Percentiles rank a stretch among this genome's conserved stretches.
Evolutionary conservation across 2,888 invertebrate species (phyloP).

Genomic region (Bunonema sp.): DNA sequence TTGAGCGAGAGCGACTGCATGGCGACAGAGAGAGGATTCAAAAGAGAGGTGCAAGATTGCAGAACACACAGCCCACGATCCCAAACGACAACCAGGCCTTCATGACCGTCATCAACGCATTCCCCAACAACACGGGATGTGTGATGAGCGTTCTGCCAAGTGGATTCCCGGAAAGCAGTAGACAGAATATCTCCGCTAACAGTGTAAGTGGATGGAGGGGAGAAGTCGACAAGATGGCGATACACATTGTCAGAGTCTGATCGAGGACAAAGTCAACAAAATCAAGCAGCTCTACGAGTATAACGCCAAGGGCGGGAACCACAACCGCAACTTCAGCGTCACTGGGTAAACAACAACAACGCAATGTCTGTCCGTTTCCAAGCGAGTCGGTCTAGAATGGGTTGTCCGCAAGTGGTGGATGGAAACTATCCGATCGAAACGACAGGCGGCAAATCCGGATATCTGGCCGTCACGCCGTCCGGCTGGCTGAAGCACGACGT

Average conservation of each 20-base stretch:
- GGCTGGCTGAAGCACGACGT: slow-evolving; percentile 7
- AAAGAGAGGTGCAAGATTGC: no score
- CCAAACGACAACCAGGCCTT: slow-evolving; percentile 9
- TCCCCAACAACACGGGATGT: slow-evolving; percentile 7
- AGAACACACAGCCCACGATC: slow-evolving; percentile 10
- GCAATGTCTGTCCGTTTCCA: neutral
- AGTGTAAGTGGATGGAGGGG: no score
- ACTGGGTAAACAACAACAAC: slow-evolving; percentile 3
- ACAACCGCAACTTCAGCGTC: neutral
- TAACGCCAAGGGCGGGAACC: neutral
- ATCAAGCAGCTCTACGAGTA: neutral
- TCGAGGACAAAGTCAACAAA: slow-evolving; percentile 1
- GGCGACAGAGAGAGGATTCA: no score
- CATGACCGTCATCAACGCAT: slow-evolving; percentile 13
- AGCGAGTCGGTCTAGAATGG: no score
- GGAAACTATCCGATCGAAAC: slow-evolving; percentile 7
- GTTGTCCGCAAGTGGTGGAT: no score
- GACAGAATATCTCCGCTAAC: no score
- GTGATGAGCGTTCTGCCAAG: no score
- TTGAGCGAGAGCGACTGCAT: no score
- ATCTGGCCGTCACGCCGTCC: slow-evolving; percentile 6
- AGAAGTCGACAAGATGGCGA: no score
- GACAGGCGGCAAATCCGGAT: slow-evolving; percentile 5
- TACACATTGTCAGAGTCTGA: neutral
- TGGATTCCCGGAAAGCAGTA: no score